Evolutionary conservation across 1,140 invertebrate genomes (phyloP).

Genomic region (Tetramorium alpestre): DNA sequence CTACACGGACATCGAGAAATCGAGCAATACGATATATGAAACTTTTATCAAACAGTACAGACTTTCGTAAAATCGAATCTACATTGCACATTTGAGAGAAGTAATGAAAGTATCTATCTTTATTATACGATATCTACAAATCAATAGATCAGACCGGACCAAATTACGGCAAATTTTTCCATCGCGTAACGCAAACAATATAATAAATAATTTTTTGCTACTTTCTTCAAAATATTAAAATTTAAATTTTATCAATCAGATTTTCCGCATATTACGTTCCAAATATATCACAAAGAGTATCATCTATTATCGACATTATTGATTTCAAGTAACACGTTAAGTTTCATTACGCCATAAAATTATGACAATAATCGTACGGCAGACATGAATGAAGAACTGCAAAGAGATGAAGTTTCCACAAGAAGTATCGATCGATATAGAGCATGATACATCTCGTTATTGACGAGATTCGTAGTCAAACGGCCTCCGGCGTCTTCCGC

Average conservation of each 20-base stretch:
- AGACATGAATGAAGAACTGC: constrained; percentile 31
- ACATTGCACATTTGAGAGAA: neutral
- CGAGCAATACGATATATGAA: constrained; percentile 1
- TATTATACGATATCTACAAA: neutral
- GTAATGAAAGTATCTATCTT: neutral
- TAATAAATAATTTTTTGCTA: neutral
- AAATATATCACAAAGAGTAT: neutral
- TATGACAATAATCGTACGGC: neutral
- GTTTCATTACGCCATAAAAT: constrained; percentile 14
- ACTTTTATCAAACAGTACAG: neutral
- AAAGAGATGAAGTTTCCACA: neutral
- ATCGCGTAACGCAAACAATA: neutral
- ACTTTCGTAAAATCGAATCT: neutral
- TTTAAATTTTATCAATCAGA: neutral
- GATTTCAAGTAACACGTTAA: constrained; percentile 1
- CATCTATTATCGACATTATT: neutral
- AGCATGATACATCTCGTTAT: constrained; percentile 7
- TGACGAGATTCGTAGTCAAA: constrained; percentile 2
- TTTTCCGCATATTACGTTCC: neutral
- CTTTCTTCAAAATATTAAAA: neutral
- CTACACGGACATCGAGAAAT: constrained; percentile 21
- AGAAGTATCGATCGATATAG: constrained; percentile 25
- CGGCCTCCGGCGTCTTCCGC: constrained; percentile 19
- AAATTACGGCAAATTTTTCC: neutral
- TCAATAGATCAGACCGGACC: neutral